Evolutionary conservation across 2,797 vertebrate species (phyloP), one percentile per base, ranked within the genome.

Genomic region (Etheostoma perlongum): DNA sequence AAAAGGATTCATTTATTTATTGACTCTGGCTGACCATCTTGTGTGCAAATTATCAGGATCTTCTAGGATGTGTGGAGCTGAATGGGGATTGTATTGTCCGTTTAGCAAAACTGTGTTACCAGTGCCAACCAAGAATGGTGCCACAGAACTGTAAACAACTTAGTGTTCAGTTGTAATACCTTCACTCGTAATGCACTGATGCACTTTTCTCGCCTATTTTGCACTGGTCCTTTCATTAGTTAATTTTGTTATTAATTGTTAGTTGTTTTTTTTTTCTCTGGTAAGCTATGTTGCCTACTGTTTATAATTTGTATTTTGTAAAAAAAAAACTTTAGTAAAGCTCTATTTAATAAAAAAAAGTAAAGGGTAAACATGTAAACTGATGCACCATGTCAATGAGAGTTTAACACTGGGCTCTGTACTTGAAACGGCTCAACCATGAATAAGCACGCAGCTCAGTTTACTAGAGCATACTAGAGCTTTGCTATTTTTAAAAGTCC

Each of bases 1-100:
- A 95, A 92, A 82, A 36, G 83, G 89, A 89, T 93, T 93, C 90
- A 89, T 93, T 93, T 90, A 86, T 93, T 93, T 94, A 93, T 94
- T 93, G 84, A 74, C 48, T 25, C 67, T 42, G 85, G 80, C 72
- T 66, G 52, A 82, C 58, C 84, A 77, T 72, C 75, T 79, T 79
- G 69, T 76, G 58, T 86, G 75, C 80, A 78, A 82, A 74, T 66
- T n/a, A 75, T 79, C 44, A 48, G 51, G 59, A 72, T 71, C 30
- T 66, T 72, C 19, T 15, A n/a, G 23, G 53, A 66, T 73, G 33
- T 67, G 44, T 76, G 15, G 61, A 58, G 44, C 9, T 59, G 30
- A 72, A 54, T 49, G n/a, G 25, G 12, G 8, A 53, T 36, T 44
- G 8, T 42, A 13, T 57, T 23, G 33, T 42, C 27, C 5, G 4